Conservation (phyloP, 1,140 invertebrate species). For the Cheumatopsyche charites region DNA sequence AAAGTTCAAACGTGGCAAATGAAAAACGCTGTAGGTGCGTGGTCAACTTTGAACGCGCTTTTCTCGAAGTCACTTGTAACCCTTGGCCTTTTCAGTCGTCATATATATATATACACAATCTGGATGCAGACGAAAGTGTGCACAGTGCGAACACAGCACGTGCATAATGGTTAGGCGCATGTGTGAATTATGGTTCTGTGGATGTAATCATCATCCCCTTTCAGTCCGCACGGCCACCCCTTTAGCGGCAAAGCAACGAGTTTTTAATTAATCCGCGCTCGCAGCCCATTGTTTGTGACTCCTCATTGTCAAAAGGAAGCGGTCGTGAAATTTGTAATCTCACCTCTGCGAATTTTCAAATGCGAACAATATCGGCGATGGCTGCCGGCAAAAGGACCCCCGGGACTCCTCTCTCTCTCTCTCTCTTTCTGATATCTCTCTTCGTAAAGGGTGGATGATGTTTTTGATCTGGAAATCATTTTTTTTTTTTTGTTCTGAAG, state of each 20-base stretch:
- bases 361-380: slow-evolving; percentile 28
- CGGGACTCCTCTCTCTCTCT: too few species aligned
- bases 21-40: too few species aligned
- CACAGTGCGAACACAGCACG: neutral
- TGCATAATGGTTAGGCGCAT: slow-evolving; percentile 16
- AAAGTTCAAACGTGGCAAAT: too few species aligned
- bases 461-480: neutral
- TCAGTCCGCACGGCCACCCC: neutral
- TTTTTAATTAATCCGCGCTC: slow-evolving; percentile 47
- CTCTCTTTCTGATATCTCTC: neutral
- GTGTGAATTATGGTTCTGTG: slow-evolving; percentile 43
- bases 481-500: neutral
- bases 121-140: neutral
- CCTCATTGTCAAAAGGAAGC: slow-evolving; percentile 46
- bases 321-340: slow-evolving; percentile 40
- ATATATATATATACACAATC: too few species aligned
- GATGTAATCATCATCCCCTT: slow-evolving; percentile 42
- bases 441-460: too few species aligned
- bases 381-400: slow-evolving; percentile 6
- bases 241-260: slow-evolving; percentile 42
- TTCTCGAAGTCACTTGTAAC: too few species aligned
- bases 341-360: slow-evolving; percentile 43
- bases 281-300: slow-evolving; percentile 45
- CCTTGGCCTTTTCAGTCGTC: too few species aligned
- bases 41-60: too few species aligned